Evolutionary conservation across 1,140 invertebrate species (phyloP).

Genomic region (Drosophila pandora): DNA sequence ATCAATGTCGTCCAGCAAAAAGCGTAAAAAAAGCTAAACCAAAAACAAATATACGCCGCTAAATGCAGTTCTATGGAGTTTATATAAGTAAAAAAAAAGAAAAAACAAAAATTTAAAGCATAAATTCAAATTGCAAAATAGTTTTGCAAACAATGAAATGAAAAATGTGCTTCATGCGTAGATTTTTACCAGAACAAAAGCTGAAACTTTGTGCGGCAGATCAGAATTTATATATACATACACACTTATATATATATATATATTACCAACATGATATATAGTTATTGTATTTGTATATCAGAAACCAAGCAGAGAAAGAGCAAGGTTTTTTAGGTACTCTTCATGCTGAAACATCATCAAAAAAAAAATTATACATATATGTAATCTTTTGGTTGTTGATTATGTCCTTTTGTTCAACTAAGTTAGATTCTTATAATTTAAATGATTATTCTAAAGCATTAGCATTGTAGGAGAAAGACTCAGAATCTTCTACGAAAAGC

Average conservation of each 20-base stretch:
- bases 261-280: constrained; percentile 60
- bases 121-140: constrained; percentile 68
- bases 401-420: constrained; percentile 45
- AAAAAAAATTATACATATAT: constrained; percentile 19
- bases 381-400: constrained; percentile 43
- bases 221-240: constrained; percentile 71
- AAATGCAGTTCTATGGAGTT: constrained; percentile 60
- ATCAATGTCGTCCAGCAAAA: constrained; percentile 71
- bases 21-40: constrained; percentile 42
- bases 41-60: constrained; percentile 47
- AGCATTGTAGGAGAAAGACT: constrained; percentile 61
- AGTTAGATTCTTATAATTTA: constrained; percentile 47
- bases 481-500: constrained; percentile 25
- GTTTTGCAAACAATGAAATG: constrained; percentile 50
- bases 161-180: constrained; percentile 73
- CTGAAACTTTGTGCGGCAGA: constrained; percentile 75
- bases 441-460: constrained; percentile 36
- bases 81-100: constrained; percentile 49
- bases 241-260: constrained; percentile 40
- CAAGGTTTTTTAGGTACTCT: constrained; percentile 71
- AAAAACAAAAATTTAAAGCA: constrained; percentile 32
- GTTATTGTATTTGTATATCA: constrained; percentile 79
- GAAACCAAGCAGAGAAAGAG: constrained; percentile 52
- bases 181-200: constrained; percentile 78
- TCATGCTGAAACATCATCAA: constrained; percentile 45